Conservation (phyloP, 2,797 vertebrate species). For the Microctenopoma steveboyesi region DNA sequence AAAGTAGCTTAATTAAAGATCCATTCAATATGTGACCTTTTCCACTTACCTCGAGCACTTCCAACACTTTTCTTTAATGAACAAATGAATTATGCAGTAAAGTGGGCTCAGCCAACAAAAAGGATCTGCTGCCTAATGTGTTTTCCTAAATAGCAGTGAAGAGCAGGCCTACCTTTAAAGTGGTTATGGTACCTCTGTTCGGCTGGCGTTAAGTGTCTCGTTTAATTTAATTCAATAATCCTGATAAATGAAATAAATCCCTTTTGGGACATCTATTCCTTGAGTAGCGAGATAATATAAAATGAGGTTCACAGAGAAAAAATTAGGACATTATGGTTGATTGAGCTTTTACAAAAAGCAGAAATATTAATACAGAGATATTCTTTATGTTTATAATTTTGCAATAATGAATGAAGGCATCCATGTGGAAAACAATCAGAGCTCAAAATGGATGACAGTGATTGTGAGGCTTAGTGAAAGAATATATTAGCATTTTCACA, state of each 20-base stretch:
- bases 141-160: conserved; percentile 84
- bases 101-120: conserved; percentile 76
- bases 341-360: conserved; percentile 90
- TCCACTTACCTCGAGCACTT: conserved; percentile 78
- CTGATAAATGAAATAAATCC: conserved; percentile 91
- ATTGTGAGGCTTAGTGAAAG: conserved; percentile 84
- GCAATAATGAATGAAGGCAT: conserved; percentile 89
- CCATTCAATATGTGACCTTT: conserved; percentile 80
- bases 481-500: conserved; percentile 86
- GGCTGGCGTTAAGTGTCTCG: conserved; percentile 85
- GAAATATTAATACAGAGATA: conserved; percentile 90
- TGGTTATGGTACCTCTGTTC: conserved; percentile 83
- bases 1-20: conserved; percentile 80
- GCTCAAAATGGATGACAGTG: conserved; percentile 81
- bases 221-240: conserved; percentile 93
- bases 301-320: conserved; percentile 89
- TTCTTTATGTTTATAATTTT: conserved; percentile 91
- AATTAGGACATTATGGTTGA: conserved; percentile 91
- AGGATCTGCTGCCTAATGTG: conserved; percentile 80
- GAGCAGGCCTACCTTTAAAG: conserved; percentile 83
- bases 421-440: conserved; percentile 90
- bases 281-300: conserved; percentile 88
- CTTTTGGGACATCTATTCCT: conserved; percentile 88
- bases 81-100: conserved; percentile 82
- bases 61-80: conserved; percentile 76